Evolutionary conservation across 2,113 vertebrate species (phyloP), one percentile per base, ranked within the genome.

Genomic region (Vulpes lagopus): DNA sequence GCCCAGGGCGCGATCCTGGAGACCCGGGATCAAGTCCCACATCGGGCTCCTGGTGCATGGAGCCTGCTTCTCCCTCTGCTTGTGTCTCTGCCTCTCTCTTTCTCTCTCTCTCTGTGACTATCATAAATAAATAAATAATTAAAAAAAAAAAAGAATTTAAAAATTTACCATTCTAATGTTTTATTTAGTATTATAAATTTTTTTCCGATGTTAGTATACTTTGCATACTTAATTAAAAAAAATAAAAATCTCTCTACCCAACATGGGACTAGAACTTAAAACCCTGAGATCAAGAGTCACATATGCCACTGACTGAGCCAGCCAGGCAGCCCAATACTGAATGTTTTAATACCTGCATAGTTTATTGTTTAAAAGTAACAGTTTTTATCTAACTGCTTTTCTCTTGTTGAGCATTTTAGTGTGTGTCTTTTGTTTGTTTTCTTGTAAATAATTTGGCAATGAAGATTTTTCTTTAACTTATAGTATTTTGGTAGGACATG

Each of bases 131-230:
- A 35, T 35, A 35, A 35, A 35, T 35, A 35, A 35, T 35, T 35
- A 2, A 35, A 35, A 35, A 35, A 35, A 35, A 35, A 35, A 35
- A 35, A 35, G 35, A 35, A 35, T 35, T 35, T 59, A 85, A 89
- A 93, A 94, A 74, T 30, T 76, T 69, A 81, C 5, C 73, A 95
- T 73, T 92, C 16, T 94, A 87, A 94, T 55, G 14, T 81, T 60
- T 78, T 95, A 87, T 4, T 27, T 65, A 92, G 32, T 22, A 53
- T 30, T 81, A 76, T 12, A 59, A 14, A 92, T 82, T 76, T 65
- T n/a, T 88, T 30, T 74, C 32, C 62, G 51, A n/a, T 8, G 30
- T 74, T 51, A 80, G 64, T 51, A 83, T 55, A 88, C 2, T 65
- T 73, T 30, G 82, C 5, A 69, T 1, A 69, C 32, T 67, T 67